Evolutionary conservation across 2,888 invertebrate species (phyloP), one percentile per base, ranked within the genome.

Genomic region (Spicauda simplicius): DNA sequence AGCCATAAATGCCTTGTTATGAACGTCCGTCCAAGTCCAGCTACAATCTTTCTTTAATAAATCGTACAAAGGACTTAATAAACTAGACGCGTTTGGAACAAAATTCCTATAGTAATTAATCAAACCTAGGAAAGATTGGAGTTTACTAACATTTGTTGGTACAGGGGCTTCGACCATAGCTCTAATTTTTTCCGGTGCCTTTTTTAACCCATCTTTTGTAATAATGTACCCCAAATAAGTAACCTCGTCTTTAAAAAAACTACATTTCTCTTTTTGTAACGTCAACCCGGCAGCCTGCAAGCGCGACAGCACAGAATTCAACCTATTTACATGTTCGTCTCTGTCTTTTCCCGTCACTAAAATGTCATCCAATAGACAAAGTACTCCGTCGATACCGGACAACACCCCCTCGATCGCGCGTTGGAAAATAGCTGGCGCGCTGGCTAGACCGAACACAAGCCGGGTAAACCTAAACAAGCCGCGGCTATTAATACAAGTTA

Each of bases 341-440:
- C 18, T 20, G 11, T 66, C 50, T 2, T 45, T 19, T 0, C 66
- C 72, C 14, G 70, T 71, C 0, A 73, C 58, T 3, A 71, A 37
- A 0, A 73, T 58, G 41, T 73, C 73, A 48, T 72, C 72, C 3
- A 71, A 50, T 12, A 73, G 41, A 58, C 70, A 74, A 18, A 71
- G 25, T 11, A 69, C 63, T 0, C 73, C 71, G 5, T 71, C 70
- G 10, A 72, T 52, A 0, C 72, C 74, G 1, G 74, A 48, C 18
- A 74, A 20, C 18, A 75, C 45, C 16, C 41, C 56, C 37, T 73
- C 73, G 63, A 74, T 72, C 11, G 71, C 69, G 7, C 72, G 69
- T 57, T 74, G 76, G 41, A 74, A 76, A 50, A 74, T 71, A 11
- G 73, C 71, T 14, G 72, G 72, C 16, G 71, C 71, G 25, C 70